Conservation (phyloP, 1,140 invertebrate genomes). For the Bursaphelenchus mucronatus region DNA sequence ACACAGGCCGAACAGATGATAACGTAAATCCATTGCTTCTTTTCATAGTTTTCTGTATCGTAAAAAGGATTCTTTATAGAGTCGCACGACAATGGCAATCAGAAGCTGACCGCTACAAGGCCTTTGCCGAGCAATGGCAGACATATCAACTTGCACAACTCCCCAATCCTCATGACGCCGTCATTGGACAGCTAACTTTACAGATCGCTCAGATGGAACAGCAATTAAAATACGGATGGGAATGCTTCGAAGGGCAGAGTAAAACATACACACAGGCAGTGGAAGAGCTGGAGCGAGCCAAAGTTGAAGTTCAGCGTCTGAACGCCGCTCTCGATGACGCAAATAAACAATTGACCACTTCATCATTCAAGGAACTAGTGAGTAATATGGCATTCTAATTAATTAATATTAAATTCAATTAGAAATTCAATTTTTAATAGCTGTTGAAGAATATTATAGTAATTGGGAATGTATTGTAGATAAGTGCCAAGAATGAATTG, state of each 20-base stretch:
- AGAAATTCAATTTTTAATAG: slow-evolving; percentile 8
- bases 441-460: slow-evolving; percentile 5
- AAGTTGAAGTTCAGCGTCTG: not conserved
- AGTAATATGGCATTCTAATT: not conserved
- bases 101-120: slow-evolving; percentile 50
- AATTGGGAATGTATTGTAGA: not conserved
- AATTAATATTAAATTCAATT: not conserved
- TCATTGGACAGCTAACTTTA: slow-evolving; percentile 36
- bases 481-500: slow-evolving; percentile 65
- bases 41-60: slow-evolving; percentile 1
- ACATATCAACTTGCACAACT: slow-evolving; percentile 52
- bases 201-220: slow-evolving; percentile 44
- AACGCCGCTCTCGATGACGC: slow-evolving; percentile 21
- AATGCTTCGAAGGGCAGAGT: slow-evolving; percentile 51
- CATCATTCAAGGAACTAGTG: slow-evolving; percentile 18
- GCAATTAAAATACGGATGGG: slow-evolving; percentile 53
- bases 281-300: slow-evolving; percentile 11
- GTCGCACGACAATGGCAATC: slow-evolving; percentile 52
- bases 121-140: slow-evolving; percentile 57
- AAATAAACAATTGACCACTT: not conserved
- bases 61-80: slow-evolving; percentile 27
- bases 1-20: slow-evolving; percentile 37
- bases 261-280: slow-evolving; percentile 27
- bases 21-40: slow-evolving; percentile 21
- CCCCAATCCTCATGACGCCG: slow-evolving; percentile 44